These are phyloP conservation scores for Troides oblongomaculatus DNA, from an alignment of 2,888 invertebrate genomes.

Conservation along the genomic window DNA sequence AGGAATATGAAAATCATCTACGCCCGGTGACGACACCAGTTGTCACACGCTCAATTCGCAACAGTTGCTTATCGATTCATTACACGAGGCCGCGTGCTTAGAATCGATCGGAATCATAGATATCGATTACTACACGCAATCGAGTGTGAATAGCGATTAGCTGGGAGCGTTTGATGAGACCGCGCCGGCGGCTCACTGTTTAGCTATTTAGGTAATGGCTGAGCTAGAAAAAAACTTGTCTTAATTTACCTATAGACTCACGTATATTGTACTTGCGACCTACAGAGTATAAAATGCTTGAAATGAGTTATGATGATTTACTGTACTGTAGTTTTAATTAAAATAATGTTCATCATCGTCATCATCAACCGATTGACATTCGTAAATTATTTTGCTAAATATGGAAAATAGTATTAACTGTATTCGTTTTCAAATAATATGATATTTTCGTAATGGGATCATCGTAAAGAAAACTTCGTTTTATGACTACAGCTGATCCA, in stretches of 20 bases:
- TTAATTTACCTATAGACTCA: background rate
- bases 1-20: too few species aligned
- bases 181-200: constrained; percentile 11
- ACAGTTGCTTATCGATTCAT: constrained; percentile 25
- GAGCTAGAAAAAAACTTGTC: constrained; percentile 9
- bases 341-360: too few species aligned
- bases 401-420: too few species aligned
- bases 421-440: too few species aligned
- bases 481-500: constrained; percentile 1
- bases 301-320: too few species aligned
- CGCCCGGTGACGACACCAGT: background rate
- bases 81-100: constrained; percentile 34
- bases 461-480: background rate
- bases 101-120: constrained; percentile 38
- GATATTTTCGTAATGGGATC: background rate
- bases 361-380: too few species aligned
- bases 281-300: too few species aligned
- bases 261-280: too few species aligned
- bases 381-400: too few species aligned
- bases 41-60: constrained; percentile 12
- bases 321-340: too few species aligned
- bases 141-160: constrained; percentile 17
- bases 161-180: constrained; percentile 21
- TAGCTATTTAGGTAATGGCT: constrained; percentile 24
- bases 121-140: constrained; percentile 30